Base-by-base conservation (phyloP, 2,797 vertebrate species). In the Eulemur rubriventer region DNA sequence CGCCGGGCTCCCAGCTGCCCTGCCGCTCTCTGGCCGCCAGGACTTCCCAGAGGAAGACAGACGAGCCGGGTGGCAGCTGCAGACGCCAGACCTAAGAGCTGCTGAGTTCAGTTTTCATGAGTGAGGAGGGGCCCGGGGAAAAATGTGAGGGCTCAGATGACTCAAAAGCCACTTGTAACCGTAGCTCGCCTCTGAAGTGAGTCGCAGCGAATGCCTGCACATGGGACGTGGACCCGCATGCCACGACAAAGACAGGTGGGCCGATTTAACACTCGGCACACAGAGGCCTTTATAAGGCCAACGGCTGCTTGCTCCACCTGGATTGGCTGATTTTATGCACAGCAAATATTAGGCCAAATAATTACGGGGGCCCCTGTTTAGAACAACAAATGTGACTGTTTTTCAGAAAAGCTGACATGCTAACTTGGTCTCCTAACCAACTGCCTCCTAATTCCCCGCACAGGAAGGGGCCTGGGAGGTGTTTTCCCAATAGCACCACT, bases 151-250 rank as follows among this genome's bases (percentile, higher is more conserved):
- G 95, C 89, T 96, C 59, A 0, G 89, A 30, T 50, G 86, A 43
- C 95, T 94, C 85, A 46, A 79, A 91, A 83, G 96, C 91, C 94
- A 79, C 97, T 91, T 69, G 97, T 86, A 67, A 94, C 92, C 3
- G 10, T 43, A 57, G 96, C 94, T 84, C 18, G 67, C 72, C 95
- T 48, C 93, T 3, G 65, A 55, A 84, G 94, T 75, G 80, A 78
- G 93, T 61, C 10, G 30, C 48, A 94, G 96, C 24, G 8, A 83
- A 38, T 16, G 93, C 48, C 57, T 67, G 20, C 82, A 63, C 33
- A 4, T 2, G 79, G 90, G 96, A 82, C 6, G 79, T 52, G n/a
- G 18, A 46, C 94, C 85, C 3, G 12, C 70, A 6, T 8, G 67
- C 93, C 41, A 0, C 6, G 92, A 73, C 90, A 85, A 12, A 89